Evolutionary conservation across 64 coral and sea anemone species (phyloP), one percentile per base, ranked within the genome.

Genomic region (Montipora foliosa): DNA sequence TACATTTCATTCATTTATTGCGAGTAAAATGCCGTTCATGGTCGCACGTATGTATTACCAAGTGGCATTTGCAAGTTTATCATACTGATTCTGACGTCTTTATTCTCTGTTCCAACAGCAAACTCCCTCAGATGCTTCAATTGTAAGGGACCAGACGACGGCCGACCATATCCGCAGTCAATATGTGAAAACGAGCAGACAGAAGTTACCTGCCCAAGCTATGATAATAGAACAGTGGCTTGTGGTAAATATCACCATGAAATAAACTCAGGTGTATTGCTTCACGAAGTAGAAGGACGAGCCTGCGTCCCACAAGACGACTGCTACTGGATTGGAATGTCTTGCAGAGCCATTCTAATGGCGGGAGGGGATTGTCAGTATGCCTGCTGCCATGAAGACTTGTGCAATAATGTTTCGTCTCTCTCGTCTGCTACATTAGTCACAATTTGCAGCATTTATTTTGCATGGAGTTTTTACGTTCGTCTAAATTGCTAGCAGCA

Each of bases 81-180:
- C 53, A 57, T 8, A 57, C n/a, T 21, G 6, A 49, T 46, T 49
- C 6, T 21, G 5, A 24, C 8, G 21, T 15, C 14, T 47, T 70
- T 49, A n/a, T 71, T 69, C 2, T 44, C 81, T 83, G 7, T 37
- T 1, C 53, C 37, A 3, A 47, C 10, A 85, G 82, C 19, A 4
- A 67, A 49, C 45, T 70, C 44, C 66, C 82, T 85, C n/a, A 85
- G 67, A 22, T 85, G 82, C 19, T 85, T 70, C 46, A 4, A 49
- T 49, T 85, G 82, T 16, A 85, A 85, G 13, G 82, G 82, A 21
- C 66, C 82, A 22, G 82, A 85, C n/a, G 62, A 85, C 47, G 82
- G 82, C 10, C 82, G 64, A 49, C 62, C 82, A 2, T 85, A 85
- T 16, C 82, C 82, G 15, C 44, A 50, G 19, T 47, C 44, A 50